These are phyloP conservation scores for Cryptosula pallasiana DNA, from an alignment of 2,888 invertebrate genomes.

Conservation along the genomic window DNA sequence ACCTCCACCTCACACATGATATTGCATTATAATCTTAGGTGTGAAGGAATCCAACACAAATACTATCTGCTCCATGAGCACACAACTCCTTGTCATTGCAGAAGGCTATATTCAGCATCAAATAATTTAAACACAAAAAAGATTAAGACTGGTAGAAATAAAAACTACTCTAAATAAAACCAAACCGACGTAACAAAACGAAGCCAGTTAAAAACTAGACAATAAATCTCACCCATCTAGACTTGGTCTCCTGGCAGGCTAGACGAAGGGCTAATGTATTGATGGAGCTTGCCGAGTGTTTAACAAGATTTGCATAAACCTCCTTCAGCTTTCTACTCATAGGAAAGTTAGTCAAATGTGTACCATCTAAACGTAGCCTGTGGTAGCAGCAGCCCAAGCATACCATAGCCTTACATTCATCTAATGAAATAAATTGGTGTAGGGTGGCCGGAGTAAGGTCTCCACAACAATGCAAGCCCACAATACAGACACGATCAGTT, in stretches of 20 bases:
- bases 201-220: too few species aligned
- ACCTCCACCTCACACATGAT: too few species aligned
- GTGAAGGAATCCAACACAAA: too few species aligned
- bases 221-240: not conserved
- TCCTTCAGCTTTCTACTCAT: not conserved
- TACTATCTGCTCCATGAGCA: too few species aligned
- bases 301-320: not conserved
- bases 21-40: too few species aligned
- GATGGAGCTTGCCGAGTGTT: not conserved
- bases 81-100: too few species aligned
- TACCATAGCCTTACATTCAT: constrained; percentile 35
- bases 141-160: too few species aligned
- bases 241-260: constrained; percentile 19
- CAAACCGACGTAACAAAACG: too few species aligned
- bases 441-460: constrained; percentile 46
- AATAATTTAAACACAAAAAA: too few species aligned
- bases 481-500: constrained; percentile 34
- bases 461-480: constrained; percentile 51
- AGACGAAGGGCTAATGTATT: constrained; percentile 1
- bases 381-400: constrained; percentile 50
- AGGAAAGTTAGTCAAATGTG: not conserved
- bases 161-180: too few species aligned
- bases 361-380: constrained; percentile 24
- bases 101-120: too few species aligned
- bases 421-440: constrained; percentile 32